A percentile compares a stretch with the other conserved stretches of the same genome.
These are phyloP conservation scores for Diarsia rubi DNA, from an alignment of 2,888 invertebrate genomes.

Conservation along the genomic window DNA sequence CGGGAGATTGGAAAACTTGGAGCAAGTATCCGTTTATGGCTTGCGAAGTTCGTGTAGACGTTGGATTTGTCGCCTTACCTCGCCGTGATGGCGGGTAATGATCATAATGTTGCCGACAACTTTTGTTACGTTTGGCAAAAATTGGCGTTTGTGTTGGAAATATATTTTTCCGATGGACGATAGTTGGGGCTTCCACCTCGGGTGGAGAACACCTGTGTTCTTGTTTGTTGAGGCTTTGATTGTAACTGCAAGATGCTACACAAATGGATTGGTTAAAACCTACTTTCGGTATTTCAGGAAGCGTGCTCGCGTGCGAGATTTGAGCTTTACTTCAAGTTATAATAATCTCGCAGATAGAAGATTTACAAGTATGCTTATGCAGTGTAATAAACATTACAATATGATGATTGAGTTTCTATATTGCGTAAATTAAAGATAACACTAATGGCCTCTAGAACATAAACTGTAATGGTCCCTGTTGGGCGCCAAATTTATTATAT, in stretches of 20 bases:
- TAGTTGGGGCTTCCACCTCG: conserved; percentile 10
- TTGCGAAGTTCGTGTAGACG: conserved; percentile 69
- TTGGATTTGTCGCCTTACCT: conserved; percentile 74
- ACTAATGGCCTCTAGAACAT: too few species aligned
- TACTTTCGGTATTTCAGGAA: not conserved
- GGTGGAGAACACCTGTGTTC: conserved; percentile 44
- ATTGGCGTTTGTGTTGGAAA: conserved; percentile 49
- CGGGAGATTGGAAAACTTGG: conserved; percentile 81
- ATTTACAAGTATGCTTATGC: not conserved
- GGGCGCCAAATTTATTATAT: conserved; percentile 6
- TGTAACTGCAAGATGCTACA: too few species aligned
- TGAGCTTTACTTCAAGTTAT: not conserved
- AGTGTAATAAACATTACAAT: not conserved
- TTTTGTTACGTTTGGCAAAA: conserved; percentile 57
- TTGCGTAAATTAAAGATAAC: not conserved
- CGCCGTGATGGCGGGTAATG: conserved; percentile 68
- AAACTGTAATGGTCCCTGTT: not conserved
- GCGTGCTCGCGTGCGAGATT: too few species aligned
- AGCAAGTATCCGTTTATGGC: conserved; percentile 75
- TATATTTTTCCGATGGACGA: conserved; percentile 30
- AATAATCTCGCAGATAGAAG: not conserved
- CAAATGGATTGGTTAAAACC: not conserved
- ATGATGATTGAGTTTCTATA: not conserved
- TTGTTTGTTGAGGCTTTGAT: conserved; percentile 4
- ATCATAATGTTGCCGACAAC: conserved; percentile 64